A percentile compares a stretch with the other conserved stretches of the same genome.
Conservation (phyloP, 2,888 invertebrate genomes). For the Ophraella communa region DNA sequence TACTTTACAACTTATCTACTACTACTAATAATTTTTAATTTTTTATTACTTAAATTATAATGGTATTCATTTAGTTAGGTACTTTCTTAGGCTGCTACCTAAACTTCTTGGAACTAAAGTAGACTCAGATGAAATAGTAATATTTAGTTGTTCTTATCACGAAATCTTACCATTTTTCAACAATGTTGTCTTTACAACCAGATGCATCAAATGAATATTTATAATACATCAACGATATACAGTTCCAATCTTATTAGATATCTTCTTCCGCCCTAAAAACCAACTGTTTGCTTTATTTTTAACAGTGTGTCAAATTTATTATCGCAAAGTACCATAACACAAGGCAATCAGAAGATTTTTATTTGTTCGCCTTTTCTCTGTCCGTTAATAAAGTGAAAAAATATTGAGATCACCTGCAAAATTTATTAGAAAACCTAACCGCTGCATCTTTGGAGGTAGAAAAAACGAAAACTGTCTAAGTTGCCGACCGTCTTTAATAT, state of each 20-base stretch:
- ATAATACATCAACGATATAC: conserved; percentile 2
- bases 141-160: background rate
- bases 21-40: no score
- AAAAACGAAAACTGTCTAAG: background rate
- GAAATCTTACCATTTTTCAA: conserved; percentile 5
- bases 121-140: background rate
- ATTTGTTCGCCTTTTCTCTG: conserved; percentile 20
- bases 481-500: background rate
- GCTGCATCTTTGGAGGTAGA: conserved; percentile 10
- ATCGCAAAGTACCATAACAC: conserved; percentile 23
- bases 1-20: no score
- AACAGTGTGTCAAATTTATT: conserved; percentile 27
- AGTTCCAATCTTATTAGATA: conserved; percentile 13
- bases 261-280: conserved; percentile 13
- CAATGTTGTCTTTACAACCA: background rate
- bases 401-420: conserved; percentile 36
- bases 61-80: no score
- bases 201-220: conserved; percentile 15
- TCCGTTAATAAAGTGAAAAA: conserved; percentile 27
- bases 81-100: no score
- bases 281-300: conserved; percentile 19
- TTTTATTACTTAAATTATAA: no score
- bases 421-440: conserved; percentile 22
- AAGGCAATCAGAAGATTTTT: conserved; percentile 23
- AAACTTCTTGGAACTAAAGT: no score